Evolutionary conservation across 2,113 vertebrate species (phyloP), one percentile per base, ranked within the genome.

Genomic region (Coturnix japonica): DNA sequence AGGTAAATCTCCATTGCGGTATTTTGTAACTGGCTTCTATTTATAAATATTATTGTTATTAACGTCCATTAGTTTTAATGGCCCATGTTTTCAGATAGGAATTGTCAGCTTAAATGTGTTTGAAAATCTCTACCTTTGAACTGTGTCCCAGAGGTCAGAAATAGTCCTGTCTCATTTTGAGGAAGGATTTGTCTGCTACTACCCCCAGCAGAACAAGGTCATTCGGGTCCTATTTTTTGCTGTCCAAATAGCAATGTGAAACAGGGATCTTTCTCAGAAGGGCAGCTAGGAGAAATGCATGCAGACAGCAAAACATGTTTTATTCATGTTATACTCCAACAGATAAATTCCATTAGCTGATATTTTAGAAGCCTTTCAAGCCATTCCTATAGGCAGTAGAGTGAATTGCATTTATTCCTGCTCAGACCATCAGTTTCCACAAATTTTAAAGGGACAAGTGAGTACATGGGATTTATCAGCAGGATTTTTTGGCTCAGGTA

Each of bases 261-360:
- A 75, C 35, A 53, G 26, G 14, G 49, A 57, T 69, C 66, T 89
- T 79, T 47, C 66, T 61, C 54, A 31, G 75, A 90, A 94, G 81
- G 81, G 46, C 70, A 87, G 46, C 13, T 41, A 61, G 67, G 71
- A 91, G 53, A 87, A 93, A 92, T 26, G 57, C 44, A 49, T 33
- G 59, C 56, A 82, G 89, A 66, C 46, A 89, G 64, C 10, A 92
- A 67, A 71, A 22, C 28, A 92, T 96, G 78, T 91, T 94, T 96
- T 95, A 96, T 96, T 95, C 89, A 96, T 94, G 71, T 13, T 23
- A 39, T 11, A 85, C n/a, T 26, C 31, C 64, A 89, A 57, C 39
- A 82, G 43, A 82, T 89, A 80, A 89, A 30, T 80, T 89, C 74
- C 64, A 73, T 87, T 81, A 71, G 39, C 39, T 73, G 80, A 31